These are phyloP conservation scores for Hirtodrosophila confusa DNA, from an alignment of 2,888 invertebrate genomes.

Conservation along the genomic window DNA sequence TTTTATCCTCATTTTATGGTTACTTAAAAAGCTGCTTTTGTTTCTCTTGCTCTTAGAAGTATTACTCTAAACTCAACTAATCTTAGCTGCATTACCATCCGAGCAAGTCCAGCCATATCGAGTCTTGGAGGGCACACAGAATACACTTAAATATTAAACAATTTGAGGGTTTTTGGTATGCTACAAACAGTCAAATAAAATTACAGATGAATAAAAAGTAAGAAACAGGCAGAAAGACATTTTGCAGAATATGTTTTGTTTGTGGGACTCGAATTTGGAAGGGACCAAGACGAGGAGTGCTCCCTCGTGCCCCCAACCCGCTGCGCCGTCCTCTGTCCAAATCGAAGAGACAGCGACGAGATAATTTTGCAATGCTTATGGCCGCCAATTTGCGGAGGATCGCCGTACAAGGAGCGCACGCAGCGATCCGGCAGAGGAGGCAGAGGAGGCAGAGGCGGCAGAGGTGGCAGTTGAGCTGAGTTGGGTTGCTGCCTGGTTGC, in stretches of 20 bases:
- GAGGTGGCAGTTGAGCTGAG: constrained; percentile 20
- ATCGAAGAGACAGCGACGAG: constrained; percentile 74
- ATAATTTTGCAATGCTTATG: constrained; percentile 79
- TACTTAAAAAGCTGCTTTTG: no score
- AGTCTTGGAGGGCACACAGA: neutral
- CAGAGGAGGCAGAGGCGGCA: no score
- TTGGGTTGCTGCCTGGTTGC: constrained; percentile 11
- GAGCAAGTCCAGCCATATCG: neutral
- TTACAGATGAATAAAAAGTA: constrained; percentile 8
- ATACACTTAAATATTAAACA: neutral
- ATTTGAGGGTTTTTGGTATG: constrained; percentile 10
- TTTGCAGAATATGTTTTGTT: constrained; percentile 62
- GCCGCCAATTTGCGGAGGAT: constrained; percentile 77
- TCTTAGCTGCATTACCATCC: neutral
- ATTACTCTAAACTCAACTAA: no score
- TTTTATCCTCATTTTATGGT: no score
- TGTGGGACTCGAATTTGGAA: constrained; percentile 20
- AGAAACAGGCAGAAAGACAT: constrained; percentile 50
- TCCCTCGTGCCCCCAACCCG: neutral
- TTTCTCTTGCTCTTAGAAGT: no score
- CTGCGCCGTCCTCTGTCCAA: constrained; percentile 48
- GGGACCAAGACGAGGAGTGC: constrained; percentile 11
- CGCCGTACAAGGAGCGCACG: constrained; percentile 73
- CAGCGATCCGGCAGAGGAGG: constrained; percentile 38
- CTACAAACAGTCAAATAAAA: constrained; percentile 24